Base-by-base conservation (phyloP, 2,797 vertebrate genomes). In the Micropoecilia bifurca region DNA sequence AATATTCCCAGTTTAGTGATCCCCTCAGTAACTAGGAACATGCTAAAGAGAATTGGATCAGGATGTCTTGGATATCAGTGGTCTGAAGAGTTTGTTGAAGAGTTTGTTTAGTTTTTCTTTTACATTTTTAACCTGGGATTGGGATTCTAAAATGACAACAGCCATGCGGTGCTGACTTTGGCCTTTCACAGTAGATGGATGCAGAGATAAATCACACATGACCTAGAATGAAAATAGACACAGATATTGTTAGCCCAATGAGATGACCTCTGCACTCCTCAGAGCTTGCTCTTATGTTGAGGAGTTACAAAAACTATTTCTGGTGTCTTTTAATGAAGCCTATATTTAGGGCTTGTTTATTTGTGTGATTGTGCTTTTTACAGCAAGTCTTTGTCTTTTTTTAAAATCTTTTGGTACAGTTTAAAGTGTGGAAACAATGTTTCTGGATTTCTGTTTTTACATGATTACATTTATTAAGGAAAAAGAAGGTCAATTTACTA, bases 181-280 rank as follows among this genome's bases (percentile, higher is more conserved):
- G 14, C 9, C 72, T 68, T 76, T 68, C 46, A 50, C 36, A 76
- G 78, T 59, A 75, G 85, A 82, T 12, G 28, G 43, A 82, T 89
- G 83, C 72, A 30, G 80, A 85, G 79, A 87, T 90, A 87, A 87
- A 85, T 85, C 25, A 55, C 78, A 78, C 41, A 71, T 89, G 91
- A 90, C 87, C 90, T 83, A 91, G 89, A 90, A 89, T 80, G 80
- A 61, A 85, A 87, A 84, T 85, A 89, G 88, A 71, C 48, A 69
- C 47, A 48, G 76, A 83, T 78, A 71, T 71, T 57, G 73, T 75
- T 74, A 76, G 85, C 63, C 77, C 48, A 57, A 71, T 72, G 78
- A 85, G 83, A 85, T 78, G 39, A 72, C 80, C 45, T 45, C 68
- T 71, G 68, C 53, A 55, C 74, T 88, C 81, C 86, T 80, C 61